phyloP scores from a whole-genome alignment of 1,140 invertebrate species.

The Venustaconcha ellipsiformis region DNA sequence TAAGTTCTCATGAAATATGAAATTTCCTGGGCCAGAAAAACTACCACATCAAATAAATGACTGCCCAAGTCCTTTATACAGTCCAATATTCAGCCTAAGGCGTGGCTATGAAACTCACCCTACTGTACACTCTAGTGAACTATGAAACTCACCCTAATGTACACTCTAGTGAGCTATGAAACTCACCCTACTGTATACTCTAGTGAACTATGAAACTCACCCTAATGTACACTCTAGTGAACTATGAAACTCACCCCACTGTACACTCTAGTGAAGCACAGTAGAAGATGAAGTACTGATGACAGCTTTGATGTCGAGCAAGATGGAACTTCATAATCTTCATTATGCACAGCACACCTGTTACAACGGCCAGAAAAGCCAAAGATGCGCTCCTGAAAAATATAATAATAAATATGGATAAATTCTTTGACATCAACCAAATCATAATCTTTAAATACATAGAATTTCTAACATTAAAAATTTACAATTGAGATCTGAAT shows the following conservation, averaged over 20 bases:
- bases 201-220: slow-evolving; percentile 5
- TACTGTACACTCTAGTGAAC: slow-evolving; percentile 27
- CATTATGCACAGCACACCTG: slow-evolving; percentile 69
- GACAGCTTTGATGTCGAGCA: slow-evolving; percentile 70
- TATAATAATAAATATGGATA: slow-evolving; percentile 10
- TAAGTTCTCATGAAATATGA: no score
- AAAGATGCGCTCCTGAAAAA: slow-evolving; percentile 69
- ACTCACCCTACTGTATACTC: slow-evolving; percentile 26
- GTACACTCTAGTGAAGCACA: slow-evolving; percentile 32
- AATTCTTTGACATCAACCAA: background rate
- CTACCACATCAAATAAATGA: no score
- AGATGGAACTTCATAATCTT: slow-evolving; percentile 71
- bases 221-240: slow-evolving; percentile 29
- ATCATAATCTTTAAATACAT: background rate
- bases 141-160: slow-evolving; percentile 14
- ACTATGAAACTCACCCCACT: slow-evolving; percentile 16
- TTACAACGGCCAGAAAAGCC: slow-evolving; percentile 67
- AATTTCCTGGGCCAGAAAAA: no score
- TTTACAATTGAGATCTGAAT: background rate
- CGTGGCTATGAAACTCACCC: background rate
- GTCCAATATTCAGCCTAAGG: background rate
- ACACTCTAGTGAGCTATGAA: slow-evolving; percentile 21
- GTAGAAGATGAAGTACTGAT: slow-evolving; percentile 67
- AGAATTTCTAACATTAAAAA: background rate
- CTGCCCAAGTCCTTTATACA: background rate